Evolutionary conservation across 2,888 invertebrate genomes (phyloP).

Genomic region (Hetaerina titia): DNA sequence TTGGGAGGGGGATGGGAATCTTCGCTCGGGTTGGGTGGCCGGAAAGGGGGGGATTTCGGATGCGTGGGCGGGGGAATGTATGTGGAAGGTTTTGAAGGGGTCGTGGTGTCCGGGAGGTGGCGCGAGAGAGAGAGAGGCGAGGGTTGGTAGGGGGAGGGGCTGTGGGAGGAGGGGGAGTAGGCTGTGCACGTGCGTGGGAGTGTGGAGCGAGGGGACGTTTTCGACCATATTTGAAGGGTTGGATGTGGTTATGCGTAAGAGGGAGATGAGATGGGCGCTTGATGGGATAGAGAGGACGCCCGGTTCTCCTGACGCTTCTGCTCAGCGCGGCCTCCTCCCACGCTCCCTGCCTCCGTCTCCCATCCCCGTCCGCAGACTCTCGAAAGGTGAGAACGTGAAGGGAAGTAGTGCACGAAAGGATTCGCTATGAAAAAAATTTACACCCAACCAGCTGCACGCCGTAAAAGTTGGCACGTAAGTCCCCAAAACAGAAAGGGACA

Average conservation of each 20-base stretch:
- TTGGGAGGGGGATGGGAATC: background rate
- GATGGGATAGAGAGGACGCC: background rate
- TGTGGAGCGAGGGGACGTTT: background rate
- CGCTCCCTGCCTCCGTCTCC: background rate
- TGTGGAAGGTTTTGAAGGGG: background rate
- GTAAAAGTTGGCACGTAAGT: no score
- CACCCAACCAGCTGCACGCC: no score
- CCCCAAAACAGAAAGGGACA: no score
- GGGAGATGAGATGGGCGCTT: background rate
- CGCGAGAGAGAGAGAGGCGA: background rate
- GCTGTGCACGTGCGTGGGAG: background rate
- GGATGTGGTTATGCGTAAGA: slow-evolving; percentile 39
- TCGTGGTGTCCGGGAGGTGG: background rate
- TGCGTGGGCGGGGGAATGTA: background rate
- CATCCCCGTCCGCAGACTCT: background rate
- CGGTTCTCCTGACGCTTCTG: no score
- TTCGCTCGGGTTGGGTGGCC: background rate
- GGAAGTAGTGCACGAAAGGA: background rate
- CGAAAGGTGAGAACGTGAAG: background rate
- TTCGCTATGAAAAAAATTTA: no score
- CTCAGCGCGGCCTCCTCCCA: no score
- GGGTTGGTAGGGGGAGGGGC: background rate
- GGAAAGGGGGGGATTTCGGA: background rate
- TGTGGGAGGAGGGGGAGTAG: background rate
- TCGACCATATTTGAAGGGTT: slow-evolving; percentile 58